Evolutionary conservation across 2,888 invertebrate species (phyloP).

Genomic region (Piscicola geometra): DNA sequence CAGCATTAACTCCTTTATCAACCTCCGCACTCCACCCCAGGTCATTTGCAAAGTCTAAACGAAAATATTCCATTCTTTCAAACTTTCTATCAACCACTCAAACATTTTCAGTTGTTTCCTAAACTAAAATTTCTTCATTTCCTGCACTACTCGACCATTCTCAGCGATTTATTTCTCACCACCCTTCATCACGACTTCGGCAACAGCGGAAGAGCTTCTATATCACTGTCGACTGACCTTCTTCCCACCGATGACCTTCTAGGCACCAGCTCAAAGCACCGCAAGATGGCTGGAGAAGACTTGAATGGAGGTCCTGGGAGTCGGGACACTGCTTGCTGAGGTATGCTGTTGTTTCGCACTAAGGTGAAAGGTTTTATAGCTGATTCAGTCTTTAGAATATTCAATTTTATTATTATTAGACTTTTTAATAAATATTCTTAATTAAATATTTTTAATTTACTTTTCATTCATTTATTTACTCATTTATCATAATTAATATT

Average conservation of each 20-base stretch:
- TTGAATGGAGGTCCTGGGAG: conserved; percentile 25
- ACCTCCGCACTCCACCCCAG: background rate
- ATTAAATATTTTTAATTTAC: no score
- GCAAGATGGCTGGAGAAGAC: conserved; percentile 27
- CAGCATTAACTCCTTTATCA: background rate
- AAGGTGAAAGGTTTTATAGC: background rate
- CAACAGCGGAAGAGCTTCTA: conserved; percentile 23
- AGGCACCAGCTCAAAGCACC: conserved; percentile 23
- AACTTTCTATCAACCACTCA: no score
- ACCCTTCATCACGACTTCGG: conserved; percentile 19
- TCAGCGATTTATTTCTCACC: background rate
- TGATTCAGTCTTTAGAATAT: no score
- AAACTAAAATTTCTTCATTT: no score
- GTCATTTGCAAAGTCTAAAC: no score
- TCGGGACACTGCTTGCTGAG: conserved; percentile 14
- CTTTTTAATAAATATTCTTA: no score
- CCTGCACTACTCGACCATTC: no score
- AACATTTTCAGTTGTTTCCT: no score
- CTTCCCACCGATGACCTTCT: background rate
- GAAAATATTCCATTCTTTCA: no score
- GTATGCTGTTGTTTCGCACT: conserved; percentile 27
- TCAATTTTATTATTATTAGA: no score
- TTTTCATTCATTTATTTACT: no score
- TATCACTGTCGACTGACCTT: background rate
- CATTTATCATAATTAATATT: no score